A percentile compares a stretch with the other conserved stretches of the same genome.
phyloP scores from a whole-genome alignment of 2,888 invertebrate genomes.

The Chrysina gloriosa region DNA sequence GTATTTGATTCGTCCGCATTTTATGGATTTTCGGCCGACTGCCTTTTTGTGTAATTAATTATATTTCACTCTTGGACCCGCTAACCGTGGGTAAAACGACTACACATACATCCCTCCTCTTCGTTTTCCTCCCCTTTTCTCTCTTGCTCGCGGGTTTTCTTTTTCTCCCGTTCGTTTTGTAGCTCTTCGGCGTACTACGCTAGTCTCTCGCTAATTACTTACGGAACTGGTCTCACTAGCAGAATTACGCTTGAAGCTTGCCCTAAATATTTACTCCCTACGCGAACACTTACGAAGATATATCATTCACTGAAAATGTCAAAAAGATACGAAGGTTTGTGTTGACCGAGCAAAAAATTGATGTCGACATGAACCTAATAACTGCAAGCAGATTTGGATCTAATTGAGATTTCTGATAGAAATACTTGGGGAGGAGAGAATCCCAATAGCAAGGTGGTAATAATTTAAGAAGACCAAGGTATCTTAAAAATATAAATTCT shows the following conservation, averaged over 20 bases:
- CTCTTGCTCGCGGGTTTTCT: neutral
- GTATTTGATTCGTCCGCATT: conserved; percentile 57
- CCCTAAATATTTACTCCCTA: neutral
- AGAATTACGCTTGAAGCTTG: neutral
- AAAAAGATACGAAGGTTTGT: too few relatives aligned
- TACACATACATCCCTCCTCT: conserved; percentile 18
- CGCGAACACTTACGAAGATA: too few relatives aligned
- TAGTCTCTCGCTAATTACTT: neutral
- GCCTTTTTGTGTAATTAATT: conserved; percentile 53
- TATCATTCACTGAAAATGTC: too few relatives aligned
- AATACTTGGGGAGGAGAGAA: too few relatives aligned
- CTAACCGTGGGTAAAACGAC: conserved; percentile 19
- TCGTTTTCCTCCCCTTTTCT: neutral
- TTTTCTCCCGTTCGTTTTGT: neutral
- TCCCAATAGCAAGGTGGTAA: too few relatives aligned
- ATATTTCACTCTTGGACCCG: conserved; percentile 40
- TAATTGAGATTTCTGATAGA: too few relatives aligned
- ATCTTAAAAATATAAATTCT: too few relatives aligned
- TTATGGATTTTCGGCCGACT: conserved; percentile 60
- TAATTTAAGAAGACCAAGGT: too few relatives aligned
- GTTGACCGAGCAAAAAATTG: too few relatives aligned
- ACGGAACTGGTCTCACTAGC: neutral
- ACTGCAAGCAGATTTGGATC: too few relatives aligned
- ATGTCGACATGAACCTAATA: too few relatives aligned
- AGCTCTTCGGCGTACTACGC: neutral